A percentile compares a stretch with the other conserved stretches of the same genome.
Evolutionary conservation across 2,888 invertebrate genomes (phyloP).

Genomic region (Idaea biselata): DNA sequence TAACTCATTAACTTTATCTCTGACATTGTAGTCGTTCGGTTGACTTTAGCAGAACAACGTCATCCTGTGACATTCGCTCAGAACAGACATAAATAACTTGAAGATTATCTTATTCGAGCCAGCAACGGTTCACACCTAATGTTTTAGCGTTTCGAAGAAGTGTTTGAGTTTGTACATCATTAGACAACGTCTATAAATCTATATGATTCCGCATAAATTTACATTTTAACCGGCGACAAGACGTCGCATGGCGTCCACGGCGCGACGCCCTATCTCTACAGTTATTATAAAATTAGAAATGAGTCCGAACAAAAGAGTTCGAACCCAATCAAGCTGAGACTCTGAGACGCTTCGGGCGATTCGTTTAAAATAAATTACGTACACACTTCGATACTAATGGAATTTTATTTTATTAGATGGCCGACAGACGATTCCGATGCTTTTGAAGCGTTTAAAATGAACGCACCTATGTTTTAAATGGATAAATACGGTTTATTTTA

Average conservation of each 20-base stretch:
- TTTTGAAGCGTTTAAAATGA: background rate
- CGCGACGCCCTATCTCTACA: conserved; percentile 21
- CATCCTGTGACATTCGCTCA: conserved; percentile 1
- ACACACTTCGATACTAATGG: conserved; percentile 21
- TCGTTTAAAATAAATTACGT: conserved; percentile 31
- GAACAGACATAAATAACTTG: conserved; percentile 20
- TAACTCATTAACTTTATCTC: background rate
- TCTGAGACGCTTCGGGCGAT: conserved; percentile 31
- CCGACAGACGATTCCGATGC: background rate
- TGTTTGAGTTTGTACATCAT: conserved; percentile 51
- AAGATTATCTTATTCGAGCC: conserved; percentile 34
- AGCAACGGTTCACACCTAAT: conserved; percentile 40
- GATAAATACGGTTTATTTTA: background rate
- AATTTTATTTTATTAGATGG: conserved; percentile 24
- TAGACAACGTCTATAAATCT: conserved; percentile 57
- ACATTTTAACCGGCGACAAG: conserved; percentile 57
- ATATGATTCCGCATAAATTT: conserved; percentile 64
- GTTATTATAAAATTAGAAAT: conserved; percentile 50
- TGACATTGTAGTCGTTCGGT: conserved; percentile 2
- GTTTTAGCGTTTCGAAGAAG: conserved; percentile 42
- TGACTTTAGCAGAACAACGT: background rate
- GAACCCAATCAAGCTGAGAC: conserved; percentile 35
- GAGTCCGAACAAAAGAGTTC: conserved; percentile 62
- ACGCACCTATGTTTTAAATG: background rate
- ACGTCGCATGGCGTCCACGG: conserved; percentile 20